Conservation (phyloP, 1,140 invertebrate species). For the Cydia fagiglandana region DNA sequence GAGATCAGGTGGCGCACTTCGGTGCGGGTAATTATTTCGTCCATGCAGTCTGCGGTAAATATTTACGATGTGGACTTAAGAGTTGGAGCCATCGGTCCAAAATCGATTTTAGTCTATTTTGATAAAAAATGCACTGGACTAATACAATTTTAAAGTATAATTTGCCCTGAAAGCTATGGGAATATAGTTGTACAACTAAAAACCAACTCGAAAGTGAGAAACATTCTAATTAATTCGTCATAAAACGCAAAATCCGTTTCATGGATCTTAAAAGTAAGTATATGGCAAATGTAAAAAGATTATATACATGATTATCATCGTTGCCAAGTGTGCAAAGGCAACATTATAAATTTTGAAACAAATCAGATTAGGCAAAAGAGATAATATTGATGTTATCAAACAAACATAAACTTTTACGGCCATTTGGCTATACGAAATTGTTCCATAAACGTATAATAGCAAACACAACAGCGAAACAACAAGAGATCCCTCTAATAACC, state of each 20-base stretch:
- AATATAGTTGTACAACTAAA: too few species aligned
- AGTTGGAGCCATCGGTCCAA: background rate
- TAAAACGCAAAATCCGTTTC: too few species aligned
- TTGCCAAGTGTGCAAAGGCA: too few species aligned
- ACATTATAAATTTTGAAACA: background rate
- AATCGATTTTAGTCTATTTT: background rate
- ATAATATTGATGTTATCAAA: constrained; percentile 9
- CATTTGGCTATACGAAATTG: constrained; percentile 13
- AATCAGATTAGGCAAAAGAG: background rate
- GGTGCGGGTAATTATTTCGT: constrained; percentile 24
- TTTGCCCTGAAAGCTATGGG: too few species aligned
- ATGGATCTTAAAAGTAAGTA: too few species aligned
- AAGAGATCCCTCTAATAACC: constrained; percentile 13
- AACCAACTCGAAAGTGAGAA: too few species aligned
- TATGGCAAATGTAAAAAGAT: too few species aligned
- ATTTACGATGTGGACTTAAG: background rate
- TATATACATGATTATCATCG: too few species aligned
- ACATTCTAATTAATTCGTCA: too few species aligned
- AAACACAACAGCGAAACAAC: constrained; percentile 9
- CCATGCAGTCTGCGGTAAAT: constrained; percentile 6
- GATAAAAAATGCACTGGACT: too few species aligned
- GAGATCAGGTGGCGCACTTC: constrained; percentile 27
- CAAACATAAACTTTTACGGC: background rate
- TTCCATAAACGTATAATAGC: constrained; percentile 12
- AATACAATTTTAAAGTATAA: too few species aligned